These are phyloP conservation scores for Spilarctia lutea DNA, from an alignment of 2,888 invertebrate genomes.

Conservation along the genomic window DNA sequence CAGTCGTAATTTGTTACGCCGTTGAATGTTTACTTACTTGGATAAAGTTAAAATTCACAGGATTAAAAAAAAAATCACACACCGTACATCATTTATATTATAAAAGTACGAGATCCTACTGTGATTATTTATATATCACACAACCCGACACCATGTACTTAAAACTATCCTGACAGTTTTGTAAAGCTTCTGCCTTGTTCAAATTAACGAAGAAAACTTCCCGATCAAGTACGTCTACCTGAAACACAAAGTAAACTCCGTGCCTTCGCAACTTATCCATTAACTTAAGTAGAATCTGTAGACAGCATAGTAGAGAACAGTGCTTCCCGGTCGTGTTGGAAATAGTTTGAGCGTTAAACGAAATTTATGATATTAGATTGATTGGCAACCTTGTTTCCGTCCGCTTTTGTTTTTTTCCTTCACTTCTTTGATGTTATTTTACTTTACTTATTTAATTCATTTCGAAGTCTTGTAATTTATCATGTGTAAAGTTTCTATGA, in stretches of 20 bases:
- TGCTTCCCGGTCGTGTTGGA: slow-evolving; percentile 67
- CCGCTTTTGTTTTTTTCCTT: slow-evolving; percentile 38
- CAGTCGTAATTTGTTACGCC: slow-evolving; percentile 79
- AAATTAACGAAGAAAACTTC: slow-evolving; percentile 86
- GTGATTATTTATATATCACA: slow-evolving; percentile 54
- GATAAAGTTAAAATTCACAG: slow-evolving; percentile 49
- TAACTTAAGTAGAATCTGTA: slow-evolving; percentile 86
- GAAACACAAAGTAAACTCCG: slow-evolving; percentile 86
- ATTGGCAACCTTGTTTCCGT: slow-evolving; percentile 57
- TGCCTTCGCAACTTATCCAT: slow-evolving; percentile 86
- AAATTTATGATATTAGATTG: slow-evolving; percentile 78
- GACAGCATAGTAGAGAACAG: slow-evolving; percentile 79
- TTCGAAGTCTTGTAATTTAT: slow-evolving; percentile 38
- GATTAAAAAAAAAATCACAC: slow-evolving; percentile 32
- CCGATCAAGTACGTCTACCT: slow-evolving; percentile 85
- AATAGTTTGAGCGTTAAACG: slow-evolving; percentile 76
- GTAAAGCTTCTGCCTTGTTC: slow-evolving; percentile 81
- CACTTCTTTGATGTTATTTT: slow-evolving; percentile 18
- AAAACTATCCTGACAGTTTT: slow-evolving; percentile 77
- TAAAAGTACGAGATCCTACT: slow-evolving; percentile 8
- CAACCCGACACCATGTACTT: slow-evolving; percentile 64
- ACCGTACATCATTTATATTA: slow-evolving; percentile 5
- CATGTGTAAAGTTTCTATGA: slow-evolving; percentile 54
- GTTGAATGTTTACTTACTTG: slow-evolving; percentile 67
- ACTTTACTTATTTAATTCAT: slow-evolving; percentile 8